Base-by-base conservation (phyloP, 2,797 vertebrate species). In the Diceros bicornis region DNA sequence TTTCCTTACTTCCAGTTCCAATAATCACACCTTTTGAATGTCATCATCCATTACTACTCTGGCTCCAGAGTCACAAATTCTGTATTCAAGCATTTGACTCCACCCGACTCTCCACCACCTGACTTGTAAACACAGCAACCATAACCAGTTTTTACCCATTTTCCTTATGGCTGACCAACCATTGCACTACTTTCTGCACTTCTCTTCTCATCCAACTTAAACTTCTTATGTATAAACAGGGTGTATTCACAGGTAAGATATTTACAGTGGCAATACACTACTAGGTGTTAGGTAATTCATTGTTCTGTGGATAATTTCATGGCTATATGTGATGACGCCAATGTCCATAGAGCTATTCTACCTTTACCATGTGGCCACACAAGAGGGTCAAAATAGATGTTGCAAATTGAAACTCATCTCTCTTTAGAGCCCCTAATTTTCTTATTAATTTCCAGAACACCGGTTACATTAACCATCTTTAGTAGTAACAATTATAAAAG, bases 311-410 rank as follows among this genome's bases (percentile, higher is more conserved):
- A 55, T 59, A 37, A 62, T 72, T 57, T 29, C 17, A 17, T 13
- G 12, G 13, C 21, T 94, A 71, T n/a, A 34, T 1, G 0, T 50
- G 41, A 16, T 9, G 4, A 20, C 10, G 7, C 13, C 3, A 14
- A 2, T 8, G 7, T 4, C 2, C 7, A 7, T 0, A 21, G 17
- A 8, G 37, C 10, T 52, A 0, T 32, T 57, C 32, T 41, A 1
- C 32, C 29, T 16, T 7, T 21, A 69, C 32, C 18, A 18, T 6
- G 34, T 4, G 16, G 4, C 32, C 47, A 62, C 7, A n/a, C 14
- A 18, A 7, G n/a, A 55, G 50, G 20, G 14, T 37, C 41, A 78
- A 68, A 21, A 4, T 21, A 21, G 9, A 52, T 57, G 34, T 23
- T 91, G 7, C 79, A 69, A 96, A 68, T 2, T 62, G n/a, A 64